phyloP scores from a whole-genome alignment of 35 echinoderm and acorn worm species.

The Eucidaris tribuloides region DNA sequence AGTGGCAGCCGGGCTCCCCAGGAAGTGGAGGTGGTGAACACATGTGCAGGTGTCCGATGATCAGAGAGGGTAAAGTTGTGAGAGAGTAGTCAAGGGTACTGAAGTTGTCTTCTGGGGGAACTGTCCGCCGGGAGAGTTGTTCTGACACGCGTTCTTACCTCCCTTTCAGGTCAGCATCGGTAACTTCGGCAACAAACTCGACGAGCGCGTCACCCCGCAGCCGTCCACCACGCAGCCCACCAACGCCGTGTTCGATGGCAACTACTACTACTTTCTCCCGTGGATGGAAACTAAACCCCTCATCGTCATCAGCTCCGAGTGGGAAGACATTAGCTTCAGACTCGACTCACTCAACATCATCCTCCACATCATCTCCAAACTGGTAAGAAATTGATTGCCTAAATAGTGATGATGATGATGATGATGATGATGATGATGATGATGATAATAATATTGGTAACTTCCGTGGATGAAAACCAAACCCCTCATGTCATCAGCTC shows the following conservation, averaged over 20 bases:
- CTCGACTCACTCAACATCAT: constrained; percentile 64
- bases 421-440: too few species aligned
- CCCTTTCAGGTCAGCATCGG: constrained; percentile 61
- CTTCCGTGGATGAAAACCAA: constrained; percentile 70
- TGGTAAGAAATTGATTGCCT: constrained; percentile 44
- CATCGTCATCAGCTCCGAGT: constrained; percentile 64
- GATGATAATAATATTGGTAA: too few species aligned
- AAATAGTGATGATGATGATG: too few species aligned
- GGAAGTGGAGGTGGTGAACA: too few species aligned
- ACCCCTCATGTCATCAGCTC: constrained; percentile 68
- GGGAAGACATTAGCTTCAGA: constrained; percentile 79
- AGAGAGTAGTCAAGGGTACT: too few species aligned
- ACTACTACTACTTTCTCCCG: constrained; percentile 76
- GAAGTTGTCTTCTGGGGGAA: too few species aligned
- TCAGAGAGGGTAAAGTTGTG: too few species aligned
- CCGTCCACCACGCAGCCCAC: constrained; percentile 76
- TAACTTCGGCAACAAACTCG: constrained; percentile 81
- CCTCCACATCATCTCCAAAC: constrained; percentile 47
- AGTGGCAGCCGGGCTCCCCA: too few species aligned
- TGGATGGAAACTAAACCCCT: constrained; percentile 70
- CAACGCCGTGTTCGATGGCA: constrained; percentile 77
- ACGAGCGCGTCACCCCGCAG: constrained; percentile 55
- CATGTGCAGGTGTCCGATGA: too few species aligned
- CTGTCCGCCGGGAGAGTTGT: too few species aligned
- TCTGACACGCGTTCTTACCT: too few species aligned